phyloP scores from a whole-genome alignment of 1,140 invertebrate species.

The Drosophila kanapiae region DNA sequence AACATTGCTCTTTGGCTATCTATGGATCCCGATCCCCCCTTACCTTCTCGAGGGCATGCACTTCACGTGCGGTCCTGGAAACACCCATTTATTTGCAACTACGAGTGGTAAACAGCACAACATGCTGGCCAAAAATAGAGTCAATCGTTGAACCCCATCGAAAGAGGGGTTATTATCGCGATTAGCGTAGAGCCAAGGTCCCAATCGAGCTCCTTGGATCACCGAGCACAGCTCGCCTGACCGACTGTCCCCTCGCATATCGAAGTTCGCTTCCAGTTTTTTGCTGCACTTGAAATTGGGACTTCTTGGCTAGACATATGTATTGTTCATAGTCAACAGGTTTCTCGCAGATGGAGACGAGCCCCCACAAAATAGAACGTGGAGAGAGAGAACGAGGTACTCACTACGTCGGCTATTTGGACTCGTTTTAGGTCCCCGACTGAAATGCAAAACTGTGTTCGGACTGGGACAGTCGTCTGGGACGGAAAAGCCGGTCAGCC shows the following conservation, averaged over 20 bases:
- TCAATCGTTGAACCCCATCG: slow-evolving; percentile 16
- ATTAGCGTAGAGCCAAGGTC: slow-evolving; percentile 13
- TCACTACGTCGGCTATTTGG: slow-evolving; percentile 10
- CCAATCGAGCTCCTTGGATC: slow-evolving; percentile 12
- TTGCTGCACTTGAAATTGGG: slow-evolving; percentile 8
- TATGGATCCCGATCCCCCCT: neutral
- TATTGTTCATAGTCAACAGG: slow-evolving; percentile 9
- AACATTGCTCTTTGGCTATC: slow-evolving; percentile 36
- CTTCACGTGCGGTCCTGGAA: slow-evolving; percentile 31
- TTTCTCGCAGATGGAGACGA: slow-evolving; percentile 40
- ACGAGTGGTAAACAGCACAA: slow-evolving; percentile 32
- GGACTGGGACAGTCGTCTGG: slow-evolving; percentile 22
- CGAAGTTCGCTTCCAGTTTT: neutral
- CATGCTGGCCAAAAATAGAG: slow-evolving; percentile 26
- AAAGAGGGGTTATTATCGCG: slow-evolving; percentile 1
- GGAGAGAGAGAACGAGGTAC: slow-evolving; percentile 24
- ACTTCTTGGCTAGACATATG: slow-evolving; percentile 13
- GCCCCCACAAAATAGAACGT: slow-evolving; percentile 24
- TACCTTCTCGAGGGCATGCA: slow-evolving; percentile 5
- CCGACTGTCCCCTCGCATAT: neutral
- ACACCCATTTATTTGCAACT: slow-evolving; percentile 44
- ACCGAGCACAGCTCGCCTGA: slow-evolving; percentile 24
- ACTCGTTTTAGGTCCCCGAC: slow-evolving; percentile 8
- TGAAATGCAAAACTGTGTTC: slow-evolving; percentile 26
- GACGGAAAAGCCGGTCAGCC: slow-evolving; percentile 31